Conservation (phyloP, 2,888 invertebrate genomes). For the Ischnura elegans region DNA sequence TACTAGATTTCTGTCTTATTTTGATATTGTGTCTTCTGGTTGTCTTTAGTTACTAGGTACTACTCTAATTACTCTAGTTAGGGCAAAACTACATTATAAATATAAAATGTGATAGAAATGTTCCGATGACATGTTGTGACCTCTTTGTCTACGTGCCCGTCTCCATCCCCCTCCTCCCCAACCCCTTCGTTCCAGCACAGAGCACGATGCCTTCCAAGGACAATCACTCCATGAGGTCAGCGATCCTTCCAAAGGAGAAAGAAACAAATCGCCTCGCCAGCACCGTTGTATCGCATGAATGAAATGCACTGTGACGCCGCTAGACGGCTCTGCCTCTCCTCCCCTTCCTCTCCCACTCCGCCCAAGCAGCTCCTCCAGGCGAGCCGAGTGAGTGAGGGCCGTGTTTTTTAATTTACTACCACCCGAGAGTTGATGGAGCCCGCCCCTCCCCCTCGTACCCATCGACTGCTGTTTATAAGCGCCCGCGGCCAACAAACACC, state of each 20-base stretch:
- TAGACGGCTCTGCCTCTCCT: not conserved
- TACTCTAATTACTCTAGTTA: too few relatives aligned
- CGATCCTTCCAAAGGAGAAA: too few relatives aligned
- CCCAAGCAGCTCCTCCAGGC: not conserved
- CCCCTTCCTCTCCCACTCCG: not conserved
- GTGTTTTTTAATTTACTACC: conserved; percentile 21
- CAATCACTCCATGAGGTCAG: conserved; percentile 13
- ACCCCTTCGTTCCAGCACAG: too few relatives aligned
- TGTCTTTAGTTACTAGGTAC: too few relatives aligned
- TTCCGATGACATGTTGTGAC: too few relatives aligned
- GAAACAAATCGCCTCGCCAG: not conserved
- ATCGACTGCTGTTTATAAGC: not conserved
- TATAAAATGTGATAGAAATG: too few relatives aligned
- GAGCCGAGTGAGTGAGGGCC: not conserved
- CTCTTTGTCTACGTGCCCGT: too few relatives aligned
- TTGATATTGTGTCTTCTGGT: too few relatives aligned
- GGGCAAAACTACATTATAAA: too few relatives aligned
- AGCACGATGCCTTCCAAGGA: not conserved
- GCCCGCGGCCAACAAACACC: not conserved
- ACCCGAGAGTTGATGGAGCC: conserved; percentile 8
- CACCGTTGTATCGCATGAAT: not conserved
- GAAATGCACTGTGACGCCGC: conserved; percentile 19
- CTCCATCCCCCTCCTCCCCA: too few relatives aligned
- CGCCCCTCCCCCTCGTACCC: not conserved
- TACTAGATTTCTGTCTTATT: too few relatives aligned